Evolutionary conservation across 1,140 invertebrate species (phyloP), one percentile per base, ranked within the genome.

Genomic region (Anthonomus grandis): DNA sequence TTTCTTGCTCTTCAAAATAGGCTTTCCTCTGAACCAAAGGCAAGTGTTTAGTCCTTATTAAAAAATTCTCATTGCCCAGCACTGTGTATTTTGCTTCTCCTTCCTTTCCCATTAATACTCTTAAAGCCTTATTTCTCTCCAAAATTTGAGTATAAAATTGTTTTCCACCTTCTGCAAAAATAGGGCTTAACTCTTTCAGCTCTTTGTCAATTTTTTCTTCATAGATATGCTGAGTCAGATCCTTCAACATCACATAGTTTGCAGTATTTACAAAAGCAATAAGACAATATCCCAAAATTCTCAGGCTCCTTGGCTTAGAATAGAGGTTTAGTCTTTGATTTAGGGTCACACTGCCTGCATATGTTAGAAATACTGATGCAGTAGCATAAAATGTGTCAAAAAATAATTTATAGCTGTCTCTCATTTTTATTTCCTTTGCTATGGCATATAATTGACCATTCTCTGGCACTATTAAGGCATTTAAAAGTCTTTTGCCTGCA

Each of bases 391-490:
- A 42, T 2, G 76, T 79, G 63, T 82, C 79, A 37, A 79, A 65
- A 12, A 80, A 65, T 5, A 83, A 62, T 60, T 82, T 77, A 41
- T 78, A 68, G 6, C 80, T 81, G 46, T 83, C 72, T 9, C 77
- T 70, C 67, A 79, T 76, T 46, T 83, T 67, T 37, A 92, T 79
- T 75, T 90, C 83, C 54, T 83, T 78, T 46, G 86, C 88, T 18
- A 92, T 82, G 9, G 82, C 88, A 77, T 89, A 92, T 51, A 87
- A 79, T 67, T 90, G 81, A 4, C 87, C 87, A 38, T 87, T 81
- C 37, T 89, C 83, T 8, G 85, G 83, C 2, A 92, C 64, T 1
- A 89, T 67, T 12, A 91, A 62, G 1, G 87, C 80, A 2, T 86
- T 68, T 23, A 83, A 65, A 12, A 92, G 75, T 31, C 79, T 64